Evolutionary conservation across 2,797 vertebrate genomes (phyloP), one percentile per base, ranked within the genome.

Genomic region (Poeciliopsis gracilis): DNA sequence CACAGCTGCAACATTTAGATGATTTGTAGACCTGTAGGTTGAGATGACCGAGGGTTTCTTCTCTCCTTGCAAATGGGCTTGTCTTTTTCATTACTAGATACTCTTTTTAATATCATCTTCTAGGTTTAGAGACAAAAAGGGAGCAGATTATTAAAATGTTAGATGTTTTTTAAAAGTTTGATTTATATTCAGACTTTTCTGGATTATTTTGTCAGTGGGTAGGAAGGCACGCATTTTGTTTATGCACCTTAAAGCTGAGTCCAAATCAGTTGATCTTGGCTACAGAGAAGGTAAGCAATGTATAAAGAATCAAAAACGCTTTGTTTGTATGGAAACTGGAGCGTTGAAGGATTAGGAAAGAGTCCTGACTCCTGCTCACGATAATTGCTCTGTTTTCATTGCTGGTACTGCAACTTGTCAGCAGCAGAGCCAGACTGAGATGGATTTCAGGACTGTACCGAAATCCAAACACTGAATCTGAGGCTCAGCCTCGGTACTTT

Each of bases 1-100:
- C 75, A 73, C 84, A 88, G 77, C 88, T 89, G 82, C 67, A 78
- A 80, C 81, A 77, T 87, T 86, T 78, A 79, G 71, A 84, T 77
- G 59, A 63, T 87, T 57, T 82, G 69, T 59, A 77, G 23, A 33
- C 67, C 69, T 80, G 53, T 4, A 20, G 76, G 57, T 38, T 74
- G 69, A 87, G 63, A 73, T 71, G 46, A 78, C 78, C 30, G 5
- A 46, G 47, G 15, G 51, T 82, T 75, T 51, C 63, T 46, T 49
- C 75, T 70, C 74, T 38, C 1, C 6, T 47, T 23, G 16, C 85
- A 33, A 36, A 55, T 25, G 18, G 8, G 38, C 63, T 38, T 61
- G n/a, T 18, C 1, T 43, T 28, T 78, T 8, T 75, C 41, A 66
- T 13, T 53, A 8, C 75, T 75, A 33, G 49, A 28, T 73, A 23